These are phyloP conservation scores for Helobdella robusta DNA, from an alignment of 2,888 invertebrate genomes.

Conservation along the genomic window DNA sequence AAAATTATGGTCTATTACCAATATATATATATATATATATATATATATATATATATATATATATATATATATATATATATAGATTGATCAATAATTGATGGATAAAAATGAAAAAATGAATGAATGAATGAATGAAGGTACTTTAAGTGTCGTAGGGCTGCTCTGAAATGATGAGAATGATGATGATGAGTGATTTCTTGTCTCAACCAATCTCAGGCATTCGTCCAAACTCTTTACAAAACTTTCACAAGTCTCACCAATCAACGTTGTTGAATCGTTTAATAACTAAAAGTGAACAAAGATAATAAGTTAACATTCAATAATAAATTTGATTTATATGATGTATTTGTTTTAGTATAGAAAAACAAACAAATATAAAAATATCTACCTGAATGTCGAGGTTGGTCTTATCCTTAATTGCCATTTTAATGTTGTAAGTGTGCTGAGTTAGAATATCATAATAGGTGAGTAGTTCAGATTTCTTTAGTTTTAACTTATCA, in stretches of 20 bases:
- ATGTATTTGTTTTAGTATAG: background rate
- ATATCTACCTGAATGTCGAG: slow-evolving; percentile 38
- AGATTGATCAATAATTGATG: too few relatives aligned
- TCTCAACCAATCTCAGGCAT: slow-evolving; percentile 56
- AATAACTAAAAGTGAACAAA: slow-evolving; percentile 41
- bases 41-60: too few relatives aligned
- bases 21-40: too few relatives aligned
- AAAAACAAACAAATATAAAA: background rate
- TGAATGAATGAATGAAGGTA: too few relatives aligned
- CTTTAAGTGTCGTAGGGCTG: too few relatives aligned
- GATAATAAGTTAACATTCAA: background rate
- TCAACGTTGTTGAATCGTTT: slow-evolving; percentile 61
- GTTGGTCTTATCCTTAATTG: slow-evolving; percentile 30
- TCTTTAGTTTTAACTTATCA: too few relatives aligned
- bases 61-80: too few relatives aligned
- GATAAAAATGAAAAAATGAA: too few relatives aligned
- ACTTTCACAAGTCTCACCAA: slow-evolving; percentile 71
- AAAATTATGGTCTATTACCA: too few relatives aligned
- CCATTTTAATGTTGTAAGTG: slow-evolving; percentile 55
- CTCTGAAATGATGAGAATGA: too few relatives aligned
- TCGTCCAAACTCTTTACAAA: slow-evolving; percentile 72
- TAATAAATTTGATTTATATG: background rate
- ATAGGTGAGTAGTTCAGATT: slow-evolving; percentile 67
- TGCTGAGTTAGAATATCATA: slow-evolving; percentile 76
- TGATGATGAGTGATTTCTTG: background rate